A percentile compares a stretch with the other conserved stretches of the same genome.
Evolutionary conservation across 1,140 invertebrate species (phyloP).

Genomic region (Agrypnia vestita): DNA sequence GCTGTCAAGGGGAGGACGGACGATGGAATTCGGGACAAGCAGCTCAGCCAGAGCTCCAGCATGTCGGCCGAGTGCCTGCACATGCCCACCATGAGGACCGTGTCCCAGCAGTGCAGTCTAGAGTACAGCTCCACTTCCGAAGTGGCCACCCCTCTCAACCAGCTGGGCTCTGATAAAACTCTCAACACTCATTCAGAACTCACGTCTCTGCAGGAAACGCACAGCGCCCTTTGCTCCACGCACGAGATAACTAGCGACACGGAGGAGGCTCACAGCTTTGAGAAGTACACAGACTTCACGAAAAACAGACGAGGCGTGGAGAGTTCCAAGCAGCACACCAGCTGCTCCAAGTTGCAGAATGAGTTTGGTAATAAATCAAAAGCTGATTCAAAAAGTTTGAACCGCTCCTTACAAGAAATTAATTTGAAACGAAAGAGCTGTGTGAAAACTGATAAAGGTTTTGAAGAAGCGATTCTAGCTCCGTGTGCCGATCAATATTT

Average conservation of each 20-base stretch:
- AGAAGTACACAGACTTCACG: conserved; percentile 68
- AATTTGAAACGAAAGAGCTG: conserved; percentile 56
- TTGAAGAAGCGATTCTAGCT: background rate
- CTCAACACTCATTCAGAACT: conserved; percentile 71
- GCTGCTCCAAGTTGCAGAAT: conserved; percentile 57
- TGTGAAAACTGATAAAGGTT: conserved; percentile 15
- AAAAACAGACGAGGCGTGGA: conserved; percentile 44
- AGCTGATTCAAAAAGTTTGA: conserved; percentile 40
- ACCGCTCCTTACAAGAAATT: conserved; percentile 63
- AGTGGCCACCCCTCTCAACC: conserved; percentile 67
- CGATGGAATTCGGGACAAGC: conserved; percentile 60
- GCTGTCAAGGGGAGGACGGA: conserved; percentile 63
- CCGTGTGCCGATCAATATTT: conserved; percentile 39
- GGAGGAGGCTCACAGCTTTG: conserved; percentile 66
- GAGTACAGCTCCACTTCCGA: conserved; percentile 70
- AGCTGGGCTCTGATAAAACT: conserved; percentile 70
- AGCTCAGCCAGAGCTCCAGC: conserved; percentile 66
- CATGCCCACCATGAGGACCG: conserved; percentile 70
- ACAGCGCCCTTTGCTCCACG: conserved; percentile 71
- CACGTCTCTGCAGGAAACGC: conserved; percentile 70
- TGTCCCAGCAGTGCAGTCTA: conserved; percentile 72
- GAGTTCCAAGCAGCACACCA: conserved; percentile 56
- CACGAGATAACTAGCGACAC: conserved; percentile 71
- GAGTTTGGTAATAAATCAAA: conserved; percentile 34
- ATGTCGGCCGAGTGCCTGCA: conserved; percentile 69